phyloP scores from a whole-genome alignment of 2,797 vertebrate species.

The Anabacerthia variegaticeps region DNA sequence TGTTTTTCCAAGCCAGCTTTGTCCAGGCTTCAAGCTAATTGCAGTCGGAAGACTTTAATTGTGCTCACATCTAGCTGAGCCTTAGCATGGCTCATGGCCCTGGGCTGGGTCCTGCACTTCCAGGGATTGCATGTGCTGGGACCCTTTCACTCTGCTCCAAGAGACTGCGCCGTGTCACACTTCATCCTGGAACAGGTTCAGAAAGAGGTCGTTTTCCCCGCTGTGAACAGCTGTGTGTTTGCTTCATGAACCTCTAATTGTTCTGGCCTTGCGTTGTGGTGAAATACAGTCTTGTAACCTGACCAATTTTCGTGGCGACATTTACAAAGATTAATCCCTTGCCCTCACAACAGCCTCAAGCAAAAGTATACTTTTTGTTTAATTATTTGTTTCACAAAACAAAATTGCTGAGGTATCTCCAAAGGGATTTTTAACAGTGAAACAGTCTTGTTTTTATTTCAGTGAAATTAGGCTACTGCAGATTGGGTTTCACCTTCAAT shows the following conservation, averaged over 20 bases:
- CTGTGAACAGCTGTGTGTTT: background rate
- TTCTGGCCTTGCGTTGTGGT: background rate
- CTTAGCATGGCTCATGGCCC: background rate
- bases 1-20: background rate
- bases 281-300: background rate
- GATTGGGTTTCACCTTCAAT: background rate
- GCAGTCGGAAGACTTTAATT: background rate
- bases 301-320: background rate
- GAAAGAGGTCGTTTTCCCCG: background rate
- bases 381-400: slow-evolving; percentile 20
- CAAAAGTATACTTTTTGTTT: background rate
- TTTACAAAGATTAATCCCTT: background rate
- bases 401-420: background rate
- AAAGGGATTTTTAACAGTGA: slow-evolving; percentile 6
- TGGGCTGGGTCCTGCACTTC: background rate
- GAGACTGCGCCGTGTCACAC: background rate
- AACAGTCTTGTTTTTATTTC: background rate
- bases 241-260: background rate
- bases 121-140: rapidly evolving
- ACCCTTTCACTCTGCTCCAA: background rate
- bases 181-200: background rate
- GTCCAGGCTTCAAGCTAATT: background rate
- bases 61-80: background rate
- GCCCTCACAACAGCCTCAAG: background rate
- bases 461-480: background rate